phyloP scores from a whole-genome alignment of 2,113 vertebrate genomes.

The Halcyon senegalensis region DNA sequence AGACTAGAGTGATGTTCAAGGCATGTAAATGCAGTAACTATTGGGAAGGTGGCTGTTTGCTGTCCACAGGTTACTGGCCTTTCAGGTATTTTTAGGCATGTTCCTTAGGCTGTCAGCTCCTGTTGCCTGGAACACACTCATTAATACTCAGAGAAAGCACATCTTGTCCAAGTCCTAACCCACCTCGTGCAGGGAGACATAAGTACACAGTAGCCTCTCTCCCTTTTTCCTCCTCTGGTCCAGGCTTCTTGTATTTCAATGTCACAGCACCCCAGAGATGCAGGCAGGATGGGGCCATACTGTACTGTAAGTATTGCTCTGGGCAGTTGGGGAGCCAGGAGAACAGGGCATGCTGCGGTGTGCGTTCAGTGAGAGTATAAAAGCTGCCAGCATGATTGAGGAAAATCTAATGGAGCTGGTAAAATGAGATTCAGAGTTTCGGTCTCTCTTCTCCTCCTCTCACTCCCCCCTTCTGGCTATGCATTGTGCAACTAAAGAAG shows the following conservation, averaged over 20 bases:
- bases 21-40: background rate
- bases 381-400: background rate
- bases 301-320: background rate
- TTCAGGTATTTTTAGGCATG: background rate
- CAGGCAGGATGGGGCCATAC: background rate
- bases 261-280: background rate
- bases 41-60: background rate
- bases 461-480: rapidly evolving
- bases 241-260: background rate
- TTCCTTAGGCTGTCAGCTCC: background rate
- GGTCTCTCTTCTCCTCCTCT: background rate
- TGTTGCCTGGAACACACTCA: background rate
- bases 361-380: background rate
- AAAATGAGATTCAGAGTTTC: background rate
- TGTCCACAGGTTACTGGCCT: background rate
- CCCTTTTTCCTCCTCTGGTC: background rate
- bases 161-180: background rate
- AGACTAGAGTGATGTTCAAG: background rate
- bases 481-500: background rate
- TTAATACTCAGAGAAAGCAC: background rate
- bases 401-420: background rate
- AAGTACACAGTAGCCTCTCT: background rate
- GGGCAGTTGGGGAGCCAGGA: background rate
- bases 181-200: background rate
- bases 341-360: background rate